A percentile compares a stretch with the other conserved stretches of the same genome.
phyloP scores from a whole-genome alignment of 2,797 vertebrate genomes.

The Sternotherus odoratus region DNA sequence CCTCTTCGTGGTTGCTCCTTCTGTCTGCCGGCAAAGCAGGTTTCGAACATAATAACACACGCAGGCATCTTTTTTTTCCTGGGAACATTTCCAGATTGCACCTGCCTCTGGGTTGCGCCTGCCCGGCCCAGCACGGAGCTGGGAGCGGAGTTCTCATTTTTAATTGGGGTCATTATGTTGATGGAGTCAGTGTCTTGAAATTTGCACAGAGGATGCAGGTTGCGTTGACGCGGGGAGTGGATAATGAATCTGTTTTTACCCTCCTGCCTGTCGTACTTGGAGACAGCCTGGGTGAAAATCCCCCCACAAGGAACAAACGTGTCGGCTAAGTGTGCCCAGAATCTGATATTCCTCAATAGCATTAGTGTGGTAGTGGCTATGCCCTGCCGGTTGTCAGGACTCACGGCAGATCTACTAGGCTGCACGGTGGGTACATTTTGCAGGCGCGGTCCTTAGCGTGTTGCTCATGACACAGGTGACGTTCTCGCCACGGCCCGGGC shows the following conservation, averaged over 20 bases:
- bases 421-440: not conserved
- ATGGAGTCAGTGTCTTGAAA: not conserved
- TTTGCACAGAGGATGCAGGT: not conserved
- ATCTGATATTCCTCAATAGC: not conserved
- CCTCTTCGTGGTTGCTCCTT: not conserved
- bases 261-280: not conserved
- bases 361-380: fast-evolving
- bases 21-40: not conserved
- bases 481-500: not conserved
- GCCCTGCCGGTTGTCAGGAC: not conserved
- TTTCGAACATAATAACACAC: not conserved
- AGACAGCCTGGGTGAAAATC: not conserved
- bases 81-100: not conserved
- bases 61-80: not conserved
- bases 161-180: not conserved
- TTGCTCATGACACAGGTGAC: not conserved
- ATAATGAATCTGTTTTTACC: not conserved
- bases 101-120: not conserved
- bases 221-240: not conserved
- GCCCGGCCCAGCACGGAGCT: not conserved
- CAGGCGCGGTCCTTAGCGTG: not conserved
- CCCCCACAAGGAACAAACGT: not conserved
- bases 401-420: not conserved
- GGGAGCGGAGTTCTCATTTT: not conserved
- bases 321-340: not conserved